Conservation (phyloP, 2,113 vertebrate species). For the Rhinopomastus cyanomelas region DNA sequence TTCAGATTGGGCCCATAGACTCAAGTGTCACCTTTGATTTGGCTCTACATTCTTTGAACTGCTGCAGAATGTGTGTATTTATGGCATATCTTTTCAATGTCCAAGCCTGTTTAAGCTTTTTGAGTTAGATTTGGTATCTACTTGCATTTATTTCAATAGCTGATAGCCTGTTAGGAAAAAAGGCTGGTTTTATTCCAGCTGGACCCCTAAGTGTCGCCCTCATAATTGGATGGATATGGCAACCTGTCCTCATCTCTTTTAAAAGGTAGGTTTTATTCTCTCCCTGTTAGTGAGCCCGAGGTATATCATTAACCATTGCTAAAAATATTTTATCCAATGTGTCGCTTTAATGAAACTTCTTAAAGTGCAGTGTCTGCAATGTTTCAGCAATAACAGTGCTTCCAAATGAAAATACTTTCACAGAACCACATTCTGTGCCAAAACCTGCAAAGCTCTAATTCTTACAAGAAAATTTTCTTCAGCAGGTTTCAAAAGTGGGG, state of each 20-base stretch:
- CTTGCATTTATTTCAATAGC: slow-evolving; percentile 24
- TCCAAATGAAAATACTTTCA: slow-evolving; percentile 3
- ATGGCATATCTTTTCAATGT: neutral
- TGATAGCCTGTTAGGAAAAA: slow-evolving; percentile 19
- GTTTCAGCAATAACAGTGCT: neutral
- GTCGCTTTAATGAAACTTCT: slow-evolving; percentile 8
- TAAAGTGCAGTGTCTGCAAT: slow-evolving; percentile 1
- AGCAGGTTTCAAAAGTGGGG: neutral
- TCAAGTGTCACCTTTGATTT: neutral
- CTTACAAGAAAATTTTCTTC: neutral
- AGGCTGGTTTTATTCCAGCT: slow-evolving; percentile 3
- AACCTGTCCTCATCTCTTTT: slow-evolving; percentile 3
- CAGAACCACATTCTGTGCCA: neutral
- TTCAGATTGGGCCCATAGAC: neutral
- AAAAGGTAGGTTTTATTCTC: slow-evolving; percentile 2
- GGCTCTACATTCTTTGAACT: neutral
- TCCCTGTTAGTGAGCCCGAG: slow-evolving; percentile 3
- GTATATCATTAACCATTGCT: neutral
- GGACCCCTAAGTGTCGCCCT: neutral
- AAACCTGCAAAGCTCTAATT: neutral
- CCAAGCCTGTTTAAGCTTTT: slow-evolving; percentile 7
- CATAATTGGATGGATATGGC: neutral
- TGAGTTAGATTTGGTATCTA: slow-evolving; percentile 1
- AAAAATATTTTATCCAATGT: slow-evolving; percentile 2
- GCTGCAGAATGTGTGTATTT: neutral